phyloP scores from a whole-genome alignment of 2,113 vertebrate genomes.

The Gadus macrocephalus region DNA sequence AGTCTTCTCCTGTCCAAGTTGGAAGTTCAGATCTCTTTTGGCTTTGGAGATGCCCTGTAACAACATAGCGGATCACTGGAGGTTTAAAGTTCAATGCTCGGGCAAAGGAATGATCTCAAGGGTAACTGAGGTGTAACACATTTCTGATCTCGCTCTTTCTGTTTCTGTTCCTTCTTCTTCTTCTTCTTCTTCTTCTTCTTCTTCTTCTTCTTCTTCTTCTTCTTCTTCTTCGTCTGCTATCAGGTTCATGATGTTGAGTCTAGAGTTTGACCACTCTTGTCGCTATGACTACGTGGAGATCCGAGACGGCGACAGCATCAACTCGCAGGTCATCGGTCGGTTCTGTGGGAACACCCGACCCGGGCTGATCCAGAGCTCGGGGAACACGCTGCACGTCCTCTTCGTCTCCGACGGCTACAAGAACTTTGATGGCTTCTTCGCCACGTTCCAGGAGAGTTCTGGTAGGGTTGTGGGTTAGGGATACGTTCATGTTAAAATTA shows the following conservation, averaged over 20 bases:
- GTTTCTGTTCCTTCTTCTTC: neutral
- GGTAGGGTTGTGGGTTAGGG: conserved; percentile 60
- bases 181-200: neutral
- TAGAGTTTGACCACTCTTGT: conserved; percentile 93
- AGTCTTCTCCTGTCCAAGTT: no score
- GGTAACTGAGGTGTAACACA: no score
- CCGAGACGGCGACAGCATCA: conserved; percentile 85
- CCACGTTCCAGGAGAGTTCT: conserved; percentile 90
- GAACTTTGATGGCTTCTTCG: conserved; percentile 95
- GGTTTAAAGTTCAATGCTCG: no score
- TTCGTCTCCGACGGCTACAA: conserved; percentile 96
- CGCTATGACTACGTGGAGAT: conserved; percentile 94
- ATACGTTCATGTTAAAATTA: conserved; percentile 51
- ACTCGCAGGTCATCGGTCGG: conserved; percentile 82
- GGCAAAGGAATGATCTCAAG: no score
- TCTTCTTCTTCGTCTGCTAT: conserved; percentile 7
- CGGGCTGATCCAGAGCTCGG: conserved; percentile 79
- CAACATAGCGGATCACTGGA: no score
- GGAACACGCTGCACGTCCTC: conserved; percentile 85
- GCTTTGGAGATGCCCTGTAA: neutral
- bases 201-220: neutral
- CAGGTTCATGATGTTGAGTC: conserved; percentile 94
- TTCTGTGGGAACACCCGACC: conserved; percentile 91
- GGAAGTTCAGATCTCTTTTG: neutral
- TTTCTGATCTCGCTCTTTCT: neutral